Evolutionary conservation across 2,888 invertebrate genomes (phyloP).

Genomic region (Drosophila infuscata): DNA sequence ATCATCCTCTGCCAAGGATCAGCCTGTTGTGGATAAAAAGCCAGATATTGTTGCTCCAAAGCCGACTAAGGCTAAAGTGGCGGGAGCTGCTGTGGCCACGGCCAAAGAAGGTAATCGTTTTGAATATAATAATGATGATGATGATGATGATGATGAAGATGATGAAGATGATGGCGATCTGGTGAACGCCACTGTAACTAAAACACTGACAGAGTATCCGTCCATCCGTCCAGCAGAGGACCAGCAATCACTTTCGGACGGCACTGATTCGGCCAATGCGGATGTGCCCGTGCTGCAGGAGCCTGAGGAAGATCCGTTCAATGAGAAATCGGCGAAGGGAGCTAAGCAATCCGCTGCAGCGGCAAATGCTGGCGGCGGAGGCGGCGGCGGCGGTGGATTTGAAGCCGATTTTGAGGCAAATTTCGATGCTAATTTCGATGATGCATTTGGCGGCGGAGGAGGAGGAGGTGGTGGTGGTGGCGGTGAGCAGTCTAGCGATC

Average conservation of each 20-base stretch:
- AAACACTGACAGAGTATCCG: slow-evolving; percentile 69
- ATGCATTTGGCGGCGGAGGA: slow-evolving; percentile 84
- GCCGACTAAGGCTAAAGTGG: slow-evolving; percentile 50
- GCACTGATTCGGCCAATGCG: slow-evolving; percentile 66
- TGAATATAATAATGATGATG: slow-evolving; percentile 3
- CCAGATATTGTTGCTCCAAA: slow-evolving; percentile 63
- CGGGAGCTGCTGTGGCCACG: slow-evolving; percentile 44
- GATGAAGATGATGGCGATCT: slow-evolving; percentile 11
- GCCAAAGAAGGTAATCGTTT: slow-evolving; percentile 73
- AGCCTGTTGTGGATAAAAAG: slow-evolving; percentile 60
- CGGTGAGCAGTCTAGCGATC: slow-evolving; percentile 56
- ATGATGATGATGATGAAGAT: slow-evolving; percentile 1
- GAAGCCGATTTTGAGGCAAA: slow-evolving; percentile 85
- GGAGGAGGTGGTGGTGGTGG: slow-evolving; percentile 61
- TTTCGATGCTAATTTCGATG: slow-evolving; percentile 82
- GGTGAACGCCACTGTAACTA: slow-evolving; percentile 56
- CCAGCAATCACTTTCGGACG: slow-evolving; percentile 75
- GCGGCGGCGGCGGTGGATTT: slow-evolving; percentile 72
- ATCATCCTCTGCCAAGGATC: slow-evolving; percentile 39
- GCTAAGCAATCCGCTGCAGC: slow-evolving; percentile 35
- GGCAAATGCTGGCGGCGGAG: slow-evolving; percentile 52
- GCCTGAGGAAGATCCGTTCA: slow-evolving; percentile 81
- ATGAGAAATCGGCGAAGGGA: slow-evolving; percentile 70
- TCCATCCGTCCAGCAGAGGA: slow-evolving; percentile 70
- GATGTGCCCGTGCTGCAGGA: slow-evolving; percentile 76